Base-by-base conservation (phyloP, 2,797 vertebrate species). In the Pterois miles region DNA sequence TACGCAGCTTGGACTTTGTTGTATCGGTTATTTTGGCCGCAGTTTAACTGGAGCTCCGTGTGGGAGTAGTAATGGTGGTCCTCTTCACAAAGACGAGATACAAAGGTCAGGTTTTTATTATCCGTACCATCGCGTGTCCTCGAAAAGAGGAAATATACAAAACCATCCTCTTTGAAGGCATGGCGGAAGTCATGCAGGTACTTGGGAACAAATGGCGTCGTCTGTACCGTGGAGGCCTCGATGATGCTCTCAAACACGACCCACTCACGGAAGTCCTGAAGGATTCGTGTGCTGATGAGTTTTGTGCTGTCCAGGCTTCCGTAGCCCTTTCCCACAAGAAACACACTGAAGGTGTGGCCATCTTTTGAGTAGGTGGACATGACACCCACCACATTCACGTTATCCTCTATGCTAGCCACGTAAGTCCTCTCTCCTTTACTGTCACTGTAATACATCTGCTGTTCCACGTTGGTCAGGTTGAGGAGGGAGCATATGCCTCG, bases 221-320 rank as follows among this genome's bases (percentile, higher is more conserved):
- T 96, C 87, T 99, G 99, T 65, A 98, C 96, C 2, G 96, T 94
- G 0, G 98, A 96, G 0, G 98, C 96, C 91, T 99, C 98, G 0
- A 96, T 95, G 75, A 96, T 97, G 88, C 96, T 97, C 92, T 99
- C 98, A 38, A 99, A 99, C 86, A 97, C 95, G 1, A 97, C 96
- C 94, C 96, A 96, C 0, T 97, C 95, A 0, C 93, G 94, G 2
- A 81, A 91, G 53, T 95, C 95, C 50, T 96, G 95, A 83, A 98
- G 95, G 86, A 99, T 97, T n/a, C 97, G 95, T 2, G 98, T 99
- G 92, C 97, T 99, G 84, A 99, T 98, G 60, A 99, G 96, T 86
- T 99, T 97, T 4, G 97, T 94, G 3, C 96, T 98, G 91, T 99
- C 98, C 2, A 96, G 90, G 14, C 92, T 94, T 48, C 97, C 97